phyloP scores from a whole-genome alignment of 2,113 vertebrate species.

The Xenus cinereus region DNA sequence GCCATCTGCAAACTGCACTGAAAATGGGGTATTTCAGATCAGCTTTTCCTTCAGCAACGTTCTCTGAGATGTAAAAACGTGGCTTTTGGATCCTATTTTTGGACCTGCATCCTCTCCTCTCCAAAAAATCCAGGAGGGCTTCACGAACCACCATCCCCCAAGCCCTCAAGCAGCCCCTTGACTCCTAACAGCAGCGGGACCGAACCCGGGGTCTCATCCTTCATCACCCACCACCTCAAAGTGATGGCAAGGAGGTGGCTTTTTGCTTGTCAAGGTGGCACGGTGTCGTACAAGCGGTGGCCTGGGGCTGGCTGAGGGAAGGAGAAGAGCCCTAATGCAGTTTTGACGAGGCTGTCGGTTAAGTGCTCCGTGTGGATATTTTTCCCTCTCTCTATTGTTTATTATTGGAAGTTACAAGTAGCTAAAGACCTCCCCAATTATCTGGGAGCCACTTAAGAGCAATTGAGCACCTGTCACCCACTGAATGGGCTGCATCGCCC shows the following conservation, averaged over 20 bases:
- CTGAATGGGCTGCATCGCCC: constrained; percentile 53
- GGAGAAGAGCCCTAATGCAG: neutral
- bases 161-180: fast-evolving
- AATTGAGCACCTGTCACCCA: constrained; percentile 69
- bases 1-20: no score
- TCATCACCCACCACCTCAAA: neutral
- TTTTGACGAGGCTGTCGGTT: neutral
- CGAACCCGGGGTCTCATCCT: fast-evolving
- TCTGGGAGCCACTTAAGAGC: constrained; percentile 66
- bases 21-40: neutral
- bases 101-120: neutral
- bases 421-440: constrained; percentile 72
- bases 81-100: neutral
- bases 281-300: fast-evolving
- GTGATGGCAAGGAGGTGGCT: neutral
- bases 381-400: constrained; percentile 24
- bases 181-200: fast-evolving
- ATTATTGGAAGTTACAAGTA: constrained; percentile 71
- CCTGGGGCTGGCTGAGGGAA: neutral
- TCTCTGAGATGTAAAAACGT: neutral
- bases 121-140: neutral
- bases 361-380: neutral
- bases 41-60: neutral
- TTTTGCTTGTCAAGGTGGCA: neutral
- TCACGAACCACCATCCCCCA: neutral